Base-by-base conservation (phyloP, 2,113 vertebrate species). In the Nycticryphes semicollaris region DNA sequence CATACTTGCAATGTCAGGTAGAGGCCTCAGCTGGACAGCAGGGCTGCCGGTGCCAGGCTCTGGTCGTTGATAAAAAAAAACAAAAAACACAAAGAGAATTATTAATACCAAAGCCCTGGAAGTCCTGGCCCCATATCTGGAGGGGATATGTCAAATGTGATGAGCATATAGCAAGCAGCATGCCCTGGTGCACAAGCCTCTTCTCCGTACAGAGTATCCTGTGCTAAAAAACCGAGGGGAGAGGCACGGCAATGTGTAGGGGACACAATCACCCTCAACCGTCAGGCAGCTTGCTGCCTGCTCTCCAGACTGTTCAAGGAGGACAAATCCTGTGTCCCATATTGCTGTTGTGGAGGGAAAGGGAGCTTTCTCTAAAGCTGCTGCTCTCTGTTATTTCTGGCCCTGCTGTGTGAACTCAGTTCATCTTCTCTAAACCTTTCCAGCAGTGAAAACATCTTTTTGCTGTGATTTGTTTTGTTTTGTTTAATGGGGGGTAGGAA, bases 1-100 rank as follows among this genome's bases (percentile, higher is more conserved):
- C 76, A 60, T 93, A 75, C 54, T 91, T 94, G 89, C 41, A 91
- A 66, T 84, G 87, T 59, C 77, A 90, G 94, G 92, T 96, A 87
- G 84, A 81, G 51, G 66, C 73, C 83, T 74, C 79, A 53, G 73
- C 62, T 68, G 84, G 86, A 60, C 47, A 53, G 64, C 56, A 68
- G 62, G n/a, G 80, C 68, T 63, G 47, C 53, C 51, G 1, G 53
- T 83, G 85, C 75, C 72, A 84, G 89, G 64, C 84, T 70, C 73
- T 33, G 69, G 27, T 31, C 68, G 41, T 39, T 59, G 75, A 43
- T 45, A 57, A 79, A 43, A 43, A 43, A 43, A 43, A 11, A 10
- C 43, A 9, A 78, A 82, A 72, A 37, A 7, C 83, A 47, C 47
- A 33, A 45, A 43, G 63, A 51, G 59, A 88, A 51, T 89, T 74